These are phyloP conservation scores for Yponomeuta sedellus DNA, from an alignment of 2,888 invertebrate species.

Conservation along the genomic window DNA sequence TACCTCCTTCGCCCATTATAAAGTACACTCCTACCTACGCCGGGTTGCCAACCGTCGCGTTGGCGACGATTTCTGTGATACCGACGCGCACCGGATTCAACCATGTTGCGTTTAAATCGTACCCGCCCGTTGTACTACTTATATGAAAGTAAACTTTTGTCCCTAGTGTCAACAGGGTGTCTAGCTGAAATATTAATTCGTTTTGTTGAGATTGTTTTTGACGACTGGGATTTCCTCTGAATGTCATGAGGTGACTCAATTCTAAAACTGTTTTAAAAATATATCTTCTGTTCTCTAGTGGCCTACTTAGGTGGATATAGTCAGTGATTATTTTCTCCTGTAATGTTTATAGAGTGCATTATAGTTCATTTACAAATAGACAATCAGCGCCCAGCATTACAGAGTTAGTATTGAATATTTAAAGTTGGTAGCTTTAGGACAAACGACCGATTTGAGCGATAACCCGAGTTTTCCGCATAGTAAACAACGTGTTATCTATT, in stretches of 20 bases:
- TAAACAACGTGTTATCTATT: constrained; percentile 23
- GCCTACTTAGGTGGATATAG: not conserved
- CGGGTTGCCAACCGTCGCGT: not conserved
- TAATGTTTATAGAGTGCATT: not conserved
- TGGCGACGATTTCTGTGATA: not conserved
- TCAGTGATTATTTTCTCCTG: not conserved
- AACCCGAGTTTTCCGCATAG: constrained; percentile 22
- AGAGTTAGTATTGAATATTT: constrained; percentile 2
- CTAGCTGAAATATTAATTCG: not conserved
- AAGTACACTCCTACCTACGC: not conserved
- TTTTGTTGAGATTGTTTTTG: not conserved
- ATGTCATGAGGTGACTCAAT: constrained; percentile 3
- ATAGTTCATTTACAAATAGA: not conserved
- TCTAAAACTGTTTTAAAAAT: not conserved
- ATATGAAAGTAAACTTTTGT: not conserved
- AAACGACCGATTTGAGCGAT: constrained; percentile 16
- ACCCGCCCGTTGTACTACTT: not conserved
- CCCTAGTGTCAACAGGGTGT: not conserved
- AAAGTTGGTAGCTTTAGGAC: constrained; percentile 17
- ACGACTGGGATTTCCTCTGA: not conserved
- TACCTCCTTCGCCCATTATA: not conserved
- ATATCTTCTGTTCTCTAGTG: not conserved
- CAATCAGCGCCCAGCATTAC: not conserved
- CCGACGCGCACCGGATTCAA: not conserved
- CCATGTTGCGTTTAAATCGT: not conserved